Evolutionary conservation across 2,113 vertebrate species (phyloP).

Genomic region (Microcebus lehilahytsara): DNA sequence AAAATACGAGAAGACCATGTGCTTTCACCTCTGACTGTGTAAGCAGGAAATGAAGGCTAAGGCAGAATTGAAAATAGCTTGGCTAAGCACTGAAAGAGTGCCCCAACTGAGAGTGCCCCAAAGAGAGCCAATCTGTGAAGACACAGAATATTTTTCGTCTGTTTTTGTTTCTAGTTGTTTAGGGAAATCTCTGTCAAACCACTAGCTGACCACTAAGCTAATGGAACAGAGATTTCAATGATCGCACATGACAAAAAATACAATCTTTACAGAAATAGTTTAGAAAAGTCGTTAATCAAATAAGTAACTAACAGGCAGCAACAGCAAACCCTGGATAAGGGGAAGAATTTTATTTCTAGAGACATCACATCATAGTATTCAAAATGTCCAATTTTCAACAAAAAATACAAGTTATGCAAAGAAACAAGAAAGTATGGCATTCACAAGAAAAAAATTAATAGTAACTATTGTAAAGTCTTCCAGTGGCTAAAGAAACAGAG

Average conservation of each 20-base stretch:
- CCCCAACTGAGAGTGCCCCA: not conserved
- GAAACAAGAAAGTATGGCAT: not conserved
- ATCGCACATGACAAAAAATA: not conserved
- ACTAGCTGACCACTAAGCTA: not conserved
- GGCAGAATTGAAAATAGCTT: not conserved
- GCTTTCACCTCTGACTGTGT: not conserved
- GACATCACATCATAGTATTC: not conserved
- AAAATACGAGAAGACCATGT: not conserved
- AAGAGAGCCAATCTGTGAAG: not conserved
- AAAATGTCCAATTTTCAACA: not conserved
- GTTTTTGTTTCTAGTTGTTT: not conserved
- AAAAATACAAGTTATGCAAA: not conserved
- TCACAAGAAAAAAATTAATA: not conserved
- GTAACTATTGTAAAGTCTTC: not conserved
- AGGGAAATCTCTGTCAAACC: not conserved
- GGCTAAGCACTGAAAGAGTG: not conserved
- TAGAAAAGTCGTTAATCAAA: not conserved
- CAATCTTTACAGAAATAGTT: not conserved
- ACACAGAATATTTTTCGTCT: not conserved
- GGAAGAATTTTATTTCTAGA: not conserved
- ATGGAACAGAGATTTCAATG: not conserved
- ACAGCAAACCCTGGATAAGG: not conserved
- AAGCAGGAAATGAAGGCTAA: not conserved
- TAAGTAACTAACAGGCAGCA: not conserved
- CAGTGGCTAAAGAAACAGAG: too few species aligned